Conservation (phyloP, 37 sponge, comb jelly and placozoan genomes). For the Eunapius fragilis region DNA sequence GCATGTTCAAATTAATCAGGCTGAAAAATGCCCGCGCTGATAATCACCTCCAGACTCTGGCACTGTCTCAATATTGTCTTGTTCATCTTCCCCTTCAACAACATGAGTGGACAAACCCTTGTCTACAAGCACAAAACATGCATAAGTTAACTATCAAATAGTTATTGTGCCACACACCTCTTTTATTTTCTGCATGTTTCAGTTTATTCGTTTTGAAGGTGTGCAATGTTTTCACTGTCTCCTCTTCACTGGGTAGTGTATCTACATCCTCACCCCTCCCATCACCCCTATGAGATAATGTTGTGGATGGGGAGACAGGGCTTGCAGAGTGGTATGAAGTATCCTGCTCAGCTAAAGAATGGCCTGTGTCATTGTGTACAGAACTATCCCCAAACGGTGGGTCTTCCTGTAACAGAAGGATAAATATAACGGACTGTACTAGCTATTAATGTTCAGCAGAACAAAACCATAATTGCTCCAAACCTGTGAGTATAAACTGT, state of each 20-base stretch:
- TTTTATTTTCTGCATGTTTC: neutral
- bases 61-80: constrained; percentile 9
- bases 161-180: neutral
- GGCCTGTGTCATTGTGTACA: neutral
- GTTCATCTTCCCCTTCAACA: constrained; percentile 5
- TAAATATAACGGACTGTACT: neutral
- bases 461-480: neutral
- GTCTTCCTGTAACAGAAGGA: constrained; percentile 37
- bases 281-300: neutral
- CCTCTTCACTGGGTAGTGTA: neutral
- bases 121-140: neutral
- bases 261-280: neutral
- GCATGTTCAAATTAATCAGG: neutral
- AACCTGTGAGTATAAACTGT: too few relatives aligned
- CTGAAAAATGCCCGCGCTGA: neutral
- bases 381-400: constrained; percentile 74
- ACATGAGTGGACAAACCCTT: constrained; percentile 9
- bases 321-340: neutral
- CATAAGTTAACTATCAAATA: neutral
- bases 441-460: neutral
- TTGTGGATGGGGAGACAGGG: neutral
- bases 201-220: neutral
- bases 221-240: neutral
- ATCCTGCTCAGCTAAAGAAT: constrained; percentile 1
- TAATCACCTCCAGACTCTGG: neutral